Evolutionary conservation across 2,797 vertebrate genomes (phyloP), one percentile per base, ranked within the genome.

Genomic region (Brachyalestes nurse): DNA sequence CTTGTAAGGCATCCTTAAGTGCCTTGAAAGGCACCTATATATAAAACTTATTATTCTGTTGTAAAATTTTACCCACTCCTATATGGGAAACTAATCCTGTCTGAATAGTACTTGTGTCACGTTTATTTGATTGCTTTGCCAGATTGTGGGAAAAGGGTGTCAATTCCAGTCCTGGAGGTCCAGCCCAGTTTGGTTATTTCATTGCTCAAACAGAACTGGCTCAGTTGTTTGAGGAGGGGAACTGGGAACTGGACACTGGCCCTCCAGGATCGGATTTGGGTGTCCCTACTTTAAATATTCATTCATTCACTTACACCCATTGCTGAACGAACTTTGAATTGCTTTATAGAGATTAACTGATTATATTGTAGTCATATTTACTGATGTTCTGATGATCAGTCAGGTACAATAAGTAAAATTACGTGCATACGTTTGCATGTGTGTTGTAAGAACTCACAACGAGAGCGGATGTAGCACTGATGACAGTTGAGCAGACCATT

Each of bases 401-500:
- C 12, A 38, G 9, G 55, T 5, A 80, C 49, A 58, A 28, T 6
- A 28, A 72, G 38, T 45, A 47, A 47, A 47, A 8, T 47, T 47
- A 17, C 69, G 14, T 38, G 64, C 25, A 25, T 78, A 65, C 78
- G 19, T 65, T 42, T 42, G 19, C n/a, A 53, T 53, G 47, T 57
- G 53, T 58, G 9, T 38, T 13, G 69, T 21, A 12, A 8, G 28
- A 77, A 96, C 98, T 97, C 87, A 99, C 98, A 97, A 91, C 98
- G 96, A 84, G 97, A 98, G 90, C 95, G 93, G 92, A 97, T 92
- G 83, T 99, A 99, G 92, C 98, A 99, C 88, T 98, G 97, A 0
- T 97, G 96, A 89, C 98, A 99, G 93, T 98, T 99, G 5, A 99
- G 96, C 82, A 99, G 95, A 85, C 98, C 97, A 7, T 97, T 99